Evolutionary conservation across 37 sponge, comb jelly and placozoan species (phyloP).

Genomic region (Halichondria panicea): DNA sequence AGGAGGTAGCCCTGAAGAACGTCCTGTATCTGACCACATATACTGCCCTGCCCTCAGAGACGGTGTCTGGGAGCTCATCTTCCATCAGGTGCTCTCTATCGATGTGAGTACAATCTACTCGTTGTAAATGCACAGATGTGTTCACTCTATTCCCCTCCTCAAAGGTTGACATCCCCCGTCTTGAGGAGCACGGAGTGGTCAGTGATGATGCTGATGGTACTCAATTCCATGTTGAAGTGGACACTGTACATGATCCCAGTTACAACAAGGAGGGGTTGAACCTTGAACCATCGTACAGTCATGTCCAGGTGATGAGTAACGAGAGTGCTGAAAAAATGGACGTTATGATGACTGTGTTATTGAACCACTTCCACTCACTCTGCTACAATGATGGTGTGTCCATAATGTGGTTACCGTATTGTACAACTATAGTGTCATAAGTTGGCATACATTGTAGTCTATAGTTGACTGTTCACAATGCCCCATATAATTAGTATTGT

Average conservation of each 20-base stretch:
- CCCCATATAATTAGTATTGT: background rate
- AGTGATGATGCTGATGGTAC: constrained; percentile 20
- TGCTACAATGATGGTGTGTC: constrained; percentile 32
- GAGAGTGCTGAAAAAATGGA: constrained; percentile 71
- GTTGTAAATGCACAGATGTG: background rate
- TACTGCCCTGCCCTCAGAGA: constrained; percentile 8
- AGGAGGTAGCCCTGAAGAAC: background rate
- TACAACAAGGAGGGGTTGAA: background rate
- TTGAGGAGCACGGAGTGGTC: constrained; percentile 22
- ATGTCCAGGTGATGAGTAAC: constrained; percentile 41
- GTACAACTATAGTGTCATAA: too few relatives aligned
- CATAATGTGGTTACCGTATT: too few relatives aligned
- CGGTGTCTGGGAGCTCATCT: background rate
- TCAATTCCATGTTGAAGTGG: constrained; percentile 35
- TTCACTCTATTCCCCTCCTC: background rate
- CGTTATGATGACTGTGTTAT: constrained; percentile 55
- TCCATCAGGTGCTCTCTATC: background rate
- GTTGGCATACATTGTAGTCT: too few relatives aligned
- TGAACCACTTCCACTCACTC: constrained; percentile 31
- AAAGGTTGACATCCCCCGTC: constrained; percentile 31
- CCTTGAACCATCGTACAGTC: constrained; percentile 13
- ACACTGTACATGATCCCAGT: background rate
- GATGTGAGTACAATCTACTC: background rate
- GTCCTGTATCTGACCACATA: background rate
- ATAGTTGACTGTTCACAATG: too few relatives aligned